Evolutionary conservation across 2,113 vertebrate species (phyloP).

Genomic region (Cephalopholis sonnerati): DNA sequence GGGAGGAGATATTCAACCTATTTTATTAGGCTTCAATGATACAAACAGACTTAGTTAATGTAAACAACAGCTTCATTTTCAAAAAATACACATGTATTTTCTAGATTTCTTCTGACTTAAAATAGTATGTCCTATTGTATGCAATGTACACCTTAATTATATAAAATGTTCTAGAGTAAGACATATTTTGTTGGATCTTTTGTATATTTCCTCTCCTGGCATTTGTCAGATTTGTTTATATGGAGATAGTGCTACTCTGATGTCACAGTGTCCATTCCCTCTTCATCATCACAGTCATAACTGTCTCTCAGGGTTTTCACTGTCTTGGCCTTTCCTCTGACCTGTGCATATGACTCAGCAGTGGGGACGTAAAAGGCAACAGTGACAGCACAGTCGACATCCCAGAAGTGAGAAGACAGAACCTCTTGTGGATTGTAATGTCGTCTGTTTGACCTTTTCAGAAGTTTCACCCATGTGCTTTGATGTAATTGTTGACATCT

Average conservation of each 20-base stretch:
- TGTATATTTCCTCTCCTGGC: no score
- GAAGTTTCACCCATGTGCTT: conserved; percentile 34
- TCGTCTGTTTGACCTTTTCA: conserved; percentile 58
- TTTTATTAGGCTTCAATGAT: no score
- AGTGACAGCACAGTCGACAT: neutral
- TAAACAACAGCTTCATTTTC: no score
- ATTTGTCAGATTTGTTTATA: neutral
- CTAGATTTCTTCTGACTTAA: no score
- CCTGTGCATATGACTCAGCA: conserved; percentile 9
- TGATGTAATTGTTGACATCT: conserved; percentile 60
- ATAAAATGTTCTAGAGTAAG: no score
- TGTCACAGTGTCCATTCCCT: neutral
- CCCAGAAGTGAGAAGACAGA: neutral
- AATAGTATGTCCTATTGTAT: no score
- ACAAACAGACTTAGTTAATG: no score
- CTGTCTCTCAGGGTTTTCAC: conserved; percentile 5
- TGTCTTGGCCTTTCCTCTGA: conserved; percentile 9
- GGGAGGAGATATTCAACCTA: no score
- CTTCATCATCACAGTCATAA: neutral
- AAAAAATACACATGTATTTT: no score
- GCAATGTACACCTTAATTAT: no score
- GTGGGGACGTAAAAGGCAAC: neutral
- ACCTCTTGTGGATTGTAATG: conserved; percentile 11
- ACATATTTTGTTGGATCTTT: no score
- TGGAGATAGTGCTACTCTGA: neutral